Base-by-base conservation (phyloP, 2,113 vertebrate species). In the Oxyura jamaicensis region DNA sequence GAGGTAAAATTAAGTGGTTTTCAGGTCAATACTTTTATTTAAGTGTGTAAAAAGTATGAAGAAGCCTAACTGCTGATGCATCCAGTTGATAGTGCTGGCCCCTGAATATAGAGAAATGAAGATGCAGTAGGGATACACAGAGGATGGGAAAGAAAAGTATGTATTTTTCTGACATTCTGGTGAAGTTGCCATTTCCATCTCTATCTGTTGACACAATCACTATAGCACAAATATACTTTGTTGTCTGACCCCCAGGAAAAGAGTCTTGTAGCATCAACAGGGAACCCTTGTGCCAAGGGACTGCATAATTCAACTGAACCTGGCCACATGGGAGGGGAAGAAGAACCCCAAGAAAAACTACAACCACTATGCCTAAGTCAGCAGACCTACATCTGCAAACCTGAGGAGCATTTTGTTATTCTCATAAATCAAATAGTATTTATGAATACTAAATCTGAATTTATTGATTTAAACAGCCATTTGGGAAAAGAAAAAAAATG, bases 201-300 rank as follows among this genome's bases (percentile, higher is more conserved):
- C n/a, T 55, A 33, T 4, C 26, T 8, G 2, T 41, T 81, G 46
- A 41, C 67, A 74, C 6, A 1, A 16, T 28, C 36, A 42, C 18
- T 56, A 8, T 26, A 26, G 39, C 33, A 80, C 8, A 83, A 56
- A 55, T 26, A 26, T 1, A 48, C 23, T 65, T 48, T 46, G 5
- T 14, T 65, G 2, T 50, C 20, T 74, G 8, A 39, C 84, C 12
- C 26, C 8, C 28, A 22, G 42, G 12, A 69, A 83, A 39, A 83
- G 14, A n/a, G 41, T 10, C 10, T 28, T 8, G 16, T 35, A 19
- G 25, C 29, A 35, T 18, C 36, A 71, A 7, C 41, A 83, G 52
- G 12, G 44, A 42, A 3, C 10, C 10, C 52, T 55, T 59, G 13
- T 42, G n/a, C 8, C 35, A 60, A 0, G 0, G 46, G 20, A 17